Evolutionary conservation across 2,113 vertebrate species (phyloP), one percentile per base, ranked within the genome.

Genomic region (Ginglymostoma cirratum): DNA sequence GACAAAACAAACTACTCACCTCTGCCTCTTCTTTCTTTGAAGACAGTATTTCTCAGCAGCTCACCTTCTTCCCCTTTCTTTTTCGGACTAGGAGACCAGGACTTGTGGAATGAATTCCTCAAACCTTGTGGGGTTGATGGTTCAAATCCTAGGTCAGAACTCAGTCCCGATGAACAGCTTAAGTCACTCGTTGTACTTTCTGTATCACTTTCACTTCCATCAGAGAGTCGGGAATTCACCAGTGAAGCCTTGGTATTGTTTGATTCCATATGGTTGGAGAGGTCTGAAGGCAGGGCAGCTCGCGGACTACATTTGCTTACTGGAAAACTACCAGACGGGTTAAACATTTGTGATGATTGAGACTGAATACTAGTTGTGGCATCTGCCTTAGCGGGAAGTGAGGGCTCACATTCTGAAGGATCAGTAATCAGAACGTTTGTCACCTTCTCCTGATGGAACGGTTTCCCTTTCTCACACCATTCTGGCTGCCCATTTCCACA

Each of bases 1-100:
- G 12, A 66, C 55, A 19, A 93, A 66, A 66, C 15, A 65, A n/a
- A 21, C 27, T 8, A 30, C 94, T 72, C 94, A 95, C 94, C 69
- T 48, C 94, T 70, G 94, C 67, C 94, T 95, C 94, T 70, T 48
- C 93, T 30, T 48, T 17, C 67, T 95, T 95, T 95, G 23, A 48
- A 95, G 21, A 76, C 42, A 24, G 27, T 10, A 6, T 52, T 95
- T 23, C 94, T 95, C 69, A 72, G 42, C 24, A 3, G 42, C 27
- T 70, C 67, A 17, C 21, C 42, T 76, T 24, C 67, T 95, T 70
- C 94, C 69, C 67, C 42, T 19, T 52, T 72, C 15, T 2, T 38
- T 6, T 23, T 94, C 17, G 17, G 61, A 67, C 23, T 48, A 7
- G 38, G 42, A 45, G 93, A 27, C 93, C 65, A 95, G 27, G 45